Conservation (phyloP, 2,888 invertebrate species). For the Eupithecia centaureata region DNA sequence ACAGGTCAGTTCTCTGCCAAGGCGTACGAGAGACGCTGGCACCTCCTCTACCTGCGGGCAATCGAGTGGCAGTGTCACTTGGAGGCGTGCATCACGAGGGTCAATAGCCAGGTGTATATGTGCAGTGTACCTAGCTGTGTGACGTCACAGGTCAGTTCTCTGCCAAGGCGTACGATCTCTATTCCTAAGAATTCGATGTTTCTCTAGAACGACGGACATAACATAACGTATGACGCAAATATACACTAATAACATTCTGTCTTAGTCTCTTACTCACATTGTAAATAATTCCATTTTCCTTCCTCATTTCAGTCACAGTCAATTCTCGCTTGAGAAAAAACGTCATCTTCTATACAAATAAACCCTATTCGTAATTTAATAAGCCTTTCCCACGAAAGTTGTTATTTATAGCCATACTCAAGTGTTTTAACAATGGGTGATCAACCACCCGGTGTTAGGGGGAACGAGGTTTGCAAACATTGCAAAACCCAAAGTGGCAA, state of each 20-base stretch:
- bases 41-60: slow-evolving; percentile 73
- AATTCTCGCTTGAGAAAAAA: slow-evolving; percentile 15
- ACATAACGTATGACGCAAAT: neutral
- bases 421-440: slow-evolving; percentile 65
- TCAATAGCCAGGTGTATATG: neutral
- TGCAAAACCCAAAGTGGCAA: slow-evolving; percentile 45
- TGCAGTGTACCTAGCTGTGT: neutral
- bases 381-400: slow-evolving; percentile 41
- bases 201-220: neutral
- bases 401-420: slow-evolving; percentile 28
- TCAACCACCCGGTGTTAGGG: slow-evolving; percentile 71
- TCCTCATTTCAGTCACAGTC: slow-evolving; percentile 20
- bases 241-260: neutral
- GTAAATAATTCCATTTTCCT: slow-evolving; percentile 7
- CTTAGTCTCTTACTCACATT: neutral
- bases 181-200: neutral
- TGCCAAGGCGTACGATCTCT: neutral
- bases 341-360: slow-evolving; percentile 9
- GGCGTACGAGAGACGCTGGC: slow-evolving; percentile 89
- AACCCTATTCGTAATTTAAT: slow-evolving; percentile 12
- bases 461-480: slow-evolving; percentile 63
- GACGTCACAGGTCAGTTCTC: neutral
- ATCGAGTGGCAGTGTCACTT: neutral
- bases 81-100: neutral
- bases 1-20: neutral